phyloP scores from a whole-genome alignment of 2,888 invertebrate genomes.

The Chalcosyrphus nemorum region DNA sequence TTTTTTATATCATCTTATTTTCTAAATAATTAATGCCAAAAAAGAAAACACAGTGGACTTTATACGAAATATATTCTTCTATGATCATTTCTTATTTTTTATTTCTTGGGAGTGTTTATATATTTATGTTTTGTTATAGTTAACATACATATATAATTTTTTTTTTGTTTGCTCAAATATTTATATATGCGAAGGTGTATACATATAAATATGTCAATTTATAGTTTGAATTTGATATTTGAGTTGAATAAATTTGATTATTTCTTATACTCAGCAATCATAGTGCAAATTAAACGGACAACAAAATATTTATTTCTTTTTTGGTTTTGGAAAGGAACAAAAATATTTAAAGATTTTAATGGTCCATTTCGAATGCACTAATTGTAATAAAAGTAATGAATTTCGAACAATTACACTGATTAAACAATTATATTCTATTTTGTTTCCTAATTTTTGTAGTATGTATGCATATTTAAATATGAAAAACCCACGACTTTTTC shows the following conservation, averaged over 20 bases:
- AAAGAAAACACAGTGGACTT: slow-evolving; percentile 62
- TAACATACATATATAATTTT: slow-evolving; percentile 65
- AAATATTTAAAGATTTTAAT: slow-evolving; percentile 45
- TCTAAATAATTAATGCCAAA: slow-evolving; percentile 67
- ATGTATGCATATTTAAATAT: slow-evolving; percentile 57
- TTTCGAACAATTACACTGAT: slow-evolving; percentile 52
- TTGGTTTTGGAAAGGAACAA: slow-evolving; percentile 18
- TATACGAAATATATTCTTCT: slow-evolving; percentile 63
- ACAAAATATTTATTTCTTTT: slow-evolving; percentile 1
- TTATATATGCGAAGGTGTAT: slow-evolving; percentile 12
- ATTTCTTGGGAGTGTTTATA: slow-evolving; percentile 41
- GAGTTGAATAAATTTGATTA: slow-evolving; percentile 38
- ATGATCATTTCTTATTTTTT: slow-evolving; percentile 35
- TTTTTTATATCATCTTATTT: slow-evolving; percentile 72
- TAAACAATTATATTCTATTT: slow-evolving; percentile 54
- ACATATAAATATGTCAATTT: slow-evolving; percentile 37
- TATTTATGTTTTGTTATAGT: slow-evolving; percentile 8
- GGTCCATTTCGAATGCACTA: slow-evolving; percentile 52
- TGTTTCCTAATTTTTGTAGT: slow-evolving; percentile 29
- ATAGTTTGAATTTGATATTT: slow-evolving; percentile 45
- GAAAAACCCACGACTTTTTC: slow-evolving; percentile 70
- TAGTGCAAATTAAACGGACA: slow-evolving; percentile 30
- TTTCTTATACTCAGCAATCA: slow-evolving; percentile 39
- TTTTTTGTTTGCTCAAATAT: slow-evolving; percentile 41
- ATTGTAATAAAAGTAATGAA: slow-evolving; percentile 25